Evolutionary conservation across 2,888 invertebrate species (phyloP).

Genomic region (Cerastis rubricosa): DNA sequence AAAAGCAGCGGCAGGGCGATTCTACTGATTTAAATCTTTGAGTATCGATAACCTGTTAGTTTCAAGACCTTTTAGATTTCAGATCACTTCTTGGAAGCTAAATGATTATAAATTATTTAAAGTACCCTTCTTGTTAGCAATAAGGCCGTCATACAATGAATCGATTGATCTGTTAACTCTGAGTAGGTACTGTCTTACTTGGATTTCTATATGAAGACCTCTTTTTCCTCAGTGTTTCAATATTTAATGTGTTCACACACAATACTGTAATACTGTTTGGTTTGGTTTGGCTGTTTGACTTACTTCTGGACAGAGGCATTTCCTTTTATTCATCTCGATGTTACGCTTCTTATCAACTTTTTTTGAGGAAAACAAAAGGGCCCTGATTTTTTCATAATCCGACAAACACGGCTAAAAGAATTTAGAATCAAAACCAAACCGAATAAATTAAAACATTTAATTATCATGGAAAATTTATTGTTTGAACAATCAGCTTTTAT

Average conservation of each 20-base stretch:
- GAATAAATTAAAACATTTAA: not conserved
- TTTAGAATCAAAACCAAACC: not conserved
- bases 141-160: not conserved
- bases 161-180: not conserved
- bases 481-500: not conserved
- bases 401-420: not conserved
- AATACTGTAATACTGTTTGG: too few species aligned
- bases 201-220: not conserved
- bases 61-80: not conserved
- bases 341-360: not conserved
- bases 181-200: not conserved
- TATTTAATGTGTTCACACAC: not conserved
- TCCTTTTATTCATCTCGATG: not conserved
- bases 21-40: not conserved
- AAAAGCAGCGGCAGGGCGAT: not conserved
- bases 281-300: not conserved
- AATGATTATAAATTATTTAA: constrained; percentile 1
- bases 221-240: not conserved
- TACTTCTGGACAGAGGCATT: not conserved
- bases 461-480: too few species aligned
- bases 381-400: not conserved
- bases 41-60: not conserved
- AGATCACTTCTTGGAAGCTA: not conserved
- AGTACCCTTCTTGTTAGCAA: not conserved
- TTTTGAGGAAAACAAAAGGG: not conserved